Evolutionary conservation across 2,888 invertebrate species (phyloP).

Genomic region (Synergus gifuensis): DNA sequence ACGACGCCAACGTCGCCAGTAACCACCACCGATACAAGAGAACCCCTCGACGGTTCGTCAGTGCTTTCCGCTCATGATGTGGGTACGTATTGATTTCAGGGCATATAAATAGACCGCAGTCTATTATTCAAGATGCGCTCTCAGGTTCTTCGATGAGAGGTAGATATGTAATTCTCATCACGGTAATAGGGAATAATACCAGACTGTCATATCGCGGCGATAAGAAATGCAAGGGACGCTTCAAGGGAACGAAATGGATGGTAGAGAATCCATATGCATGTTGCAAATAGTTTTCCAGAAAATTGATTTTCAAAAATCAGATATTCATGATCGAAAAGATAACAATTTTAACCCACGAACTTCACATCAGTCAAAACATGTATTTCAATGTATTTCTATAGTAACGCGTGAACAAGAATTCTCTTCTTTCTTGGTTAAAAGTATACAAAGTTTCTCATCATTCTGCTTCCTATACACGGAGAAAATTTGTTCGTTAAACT

Average conservation of each 20-base stretch:
- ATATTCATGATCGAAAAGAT: no score
- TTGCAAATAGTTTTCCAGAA: no score
- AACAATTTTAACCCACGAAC: no score
- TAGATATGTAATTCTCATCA: constrained; percentile 11
- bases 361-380: no score
- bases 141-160: constrained; percentile 46
- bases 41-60: constrained; percentile 5
- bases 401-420: no score
- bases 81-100: constrained; percentile 71
- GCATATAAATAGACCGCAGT: constrained; percentile 76
- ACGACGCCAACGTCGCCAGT: background rate
- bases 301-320: no score
- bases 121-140: constrained; percentile 76
- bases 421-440: no score
- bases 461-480: no score
- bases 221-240: background rate
- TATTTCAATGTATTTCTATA: no score
- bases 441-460: no score
- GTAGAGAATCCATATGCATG: no score
- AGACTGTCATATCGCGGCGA: background rate
- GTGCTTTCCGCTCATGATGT: constrained; percentile 21
- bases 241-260: background rate
- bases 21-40: constrained; percentile 10
- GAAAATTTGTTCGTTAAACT: no score
- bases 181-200: constrained; percentile 2